Base-by-base conservation (phyloP, 2,888 invertebrate species). In the Linnaemya tessellans region DNA sequence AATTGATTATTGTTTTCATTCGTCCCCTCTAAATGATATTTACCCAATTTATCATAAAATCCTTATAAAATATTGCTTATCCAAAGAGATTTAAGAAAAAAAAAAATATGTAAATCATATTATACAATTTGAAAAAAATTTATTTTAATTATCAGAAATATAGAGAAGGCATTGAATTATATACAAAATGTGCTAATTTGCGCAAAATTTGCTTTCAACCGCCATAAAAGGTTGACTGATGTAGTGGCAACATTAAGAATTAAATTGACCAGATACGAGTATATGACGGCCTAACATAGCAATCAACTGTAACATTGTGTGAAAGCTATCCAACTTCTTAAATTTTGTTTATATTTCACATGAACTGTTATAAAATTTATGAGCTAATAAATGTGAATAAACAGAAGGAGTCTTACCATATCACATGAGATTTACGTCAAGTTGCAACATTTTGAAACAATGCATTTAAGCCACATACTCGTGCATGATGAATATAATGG, bases 351-450 rank as follows among this genome's bases (percentile, higher is more conserved):
- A 30, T 10, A 18, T 25, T 49, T 49, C 49, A 11, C 35, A 51
- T 64, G 11, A 51, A 64, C 22, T 54, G 49, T 46, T 64, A 10
- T 71, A 65, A 58, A 75, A 65, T 78, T 58, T 78, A 56, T 78
- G 20, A 68, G 7, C 75, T 46, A 60, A 67, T 68, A 68, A 62
- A 75, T 54, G 10, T 11, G 38, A 10, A 46, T 54, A 22, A 68
- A 54, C 30, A 51, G 41, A 38, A 78, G 18, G 43, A 51, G 43
- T 58, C 35, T 77, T 77, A 54, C 30, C 20, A 49, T 22, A 71
- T 83, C 79, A 85, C 79, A 80, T 60, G 82, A 82, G 85, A 79
- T 82, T 80, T 85, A 22, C 51, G 85, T 85, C 82, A 85, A 80
- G 79, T 75, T 80, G 54, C 65, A 70, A 46, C 30, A 80, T 67